Conservation (phyloP, 2,888 invertebrate species). For the Octonoba sinensis region DNA sequence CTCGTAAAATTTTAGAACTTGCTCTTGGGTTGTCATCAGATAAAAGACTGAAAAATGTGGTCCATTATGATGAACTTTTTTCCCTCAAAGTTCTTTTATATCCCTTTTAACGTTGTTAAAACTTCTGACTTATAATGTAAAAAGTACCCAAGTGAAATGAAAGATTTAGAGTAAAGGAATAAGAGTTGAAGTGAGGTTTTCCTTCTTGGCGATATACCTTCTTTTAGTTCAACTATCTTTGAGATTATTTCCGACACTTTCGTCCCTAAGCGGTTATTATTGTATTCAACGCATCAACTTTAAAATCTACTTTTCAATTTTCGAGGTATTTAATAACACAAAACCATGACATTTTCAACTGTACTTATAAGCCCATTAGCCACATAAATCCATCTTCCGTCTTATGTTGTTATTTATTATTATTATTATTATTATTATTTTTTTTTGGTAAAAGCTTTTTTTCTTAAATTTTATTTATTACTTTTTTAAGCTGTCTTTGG, state of each 20-base stretch:
- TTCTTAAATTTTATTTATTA: too few species aligned
- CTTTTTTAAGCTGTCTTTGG: too few species aligned
- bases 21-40: slow-evolving; percentile 31
- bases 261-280: not conserved
- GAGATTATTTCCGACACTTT: not conserved
- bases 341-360: too few species aligned
- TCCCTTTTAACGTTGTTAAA: slow-evolving; percentile 36
- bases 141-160: slow-evolving; percentile 12
- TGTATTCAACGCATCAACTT: not conserved
- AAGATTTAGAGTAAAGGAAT: slow-evolving; percentile 23
- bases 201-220: too few species aligned
- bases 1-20: slow-evolving; percentile 38
- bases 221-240: not conserved
- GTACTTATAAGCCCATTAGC: too few species aligned
- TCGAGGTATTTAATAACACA: too few species aligned
- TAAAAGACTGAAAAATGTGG: slow-evolving; percentile 48
- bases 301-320: too few species aligned
- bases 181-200: not conserved
- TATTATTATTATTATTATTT: too few species aligned
- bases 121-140: slow-evolving; percentile 22
- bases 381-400: too few species aligned
- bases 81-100: slow-evolving; percentile 27
- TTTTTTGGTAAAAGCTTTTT: too few species aligned
- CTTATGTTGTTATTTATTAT: too few species aligned
- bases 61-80: slow-evolving; percentile 40